These are phyloP conservation scores for Drosophila planitibia DNA, from an alignment of 2,888 invertebrate genomes.

Conservation along the genomic window DNA sequence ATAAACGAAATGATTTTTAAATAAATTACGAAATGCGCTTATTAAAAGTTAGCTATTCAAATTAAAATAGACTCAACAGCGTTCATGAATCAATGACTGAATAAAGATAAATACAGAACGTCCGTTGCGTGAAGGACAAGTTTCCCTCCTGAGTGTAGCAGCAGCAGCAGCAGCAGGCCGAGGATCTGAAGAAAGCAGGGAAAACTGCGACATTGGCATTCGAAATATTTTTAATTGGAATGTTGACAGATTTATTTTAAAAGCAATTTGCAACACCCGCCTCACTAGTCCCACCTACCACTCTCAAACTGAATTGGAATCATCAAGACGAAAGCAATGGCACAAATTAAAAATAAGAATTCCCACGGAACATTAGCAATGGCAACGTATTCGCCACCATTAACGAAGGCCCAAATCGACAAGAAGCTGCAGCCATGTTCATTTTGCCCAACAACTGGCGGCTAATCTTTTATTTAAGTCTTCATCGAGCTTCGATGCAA, in stretches of 20 bases:
- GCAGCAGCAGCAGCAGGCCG: neutral
- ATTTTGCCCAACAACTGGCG: neutral
- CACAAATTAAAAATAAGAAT: neutral
- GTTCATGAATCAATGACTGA: slow-evolving; percentile 1
- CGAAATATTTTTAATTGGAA: slow-evolving; percentile 4
- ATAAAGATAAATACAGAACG: neutral
- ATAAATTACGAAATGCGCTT: neutral
- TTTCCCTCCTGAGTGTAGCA: neutral
- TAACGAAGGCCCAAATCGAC: neutral
- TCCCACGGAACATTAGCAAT: neutral
- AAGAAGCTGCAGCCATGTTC: neutral
- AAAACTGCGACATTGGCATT: neutral
- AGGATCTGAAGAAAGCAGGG: neutral
- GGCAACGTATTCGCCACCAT: neutral
- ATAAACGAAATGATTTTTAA: neutral
- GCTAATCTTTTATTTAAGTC: neutral
- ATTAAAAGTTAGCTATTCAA: slow-evolving; percentile 5
- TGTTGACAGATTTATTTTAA: slow-evolving; percentile 9
- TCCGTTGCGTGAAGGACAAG: neutral
- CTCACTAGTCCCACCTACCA: neutral
- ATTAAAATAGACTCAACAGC: slow-evolving; percentile 3
- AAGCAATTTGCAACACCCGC: neutral
- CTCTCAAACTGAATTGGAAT: neutral
- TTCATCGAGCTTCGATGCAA: neutral
- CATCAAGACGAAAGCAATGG: neutral